Percentiles rank a stretch among this genome's conserved stretches.
phyloP scores from a whole-genome alignment of 2,888 invertebrate species.

The Platycheirus rosarum region DNA sequence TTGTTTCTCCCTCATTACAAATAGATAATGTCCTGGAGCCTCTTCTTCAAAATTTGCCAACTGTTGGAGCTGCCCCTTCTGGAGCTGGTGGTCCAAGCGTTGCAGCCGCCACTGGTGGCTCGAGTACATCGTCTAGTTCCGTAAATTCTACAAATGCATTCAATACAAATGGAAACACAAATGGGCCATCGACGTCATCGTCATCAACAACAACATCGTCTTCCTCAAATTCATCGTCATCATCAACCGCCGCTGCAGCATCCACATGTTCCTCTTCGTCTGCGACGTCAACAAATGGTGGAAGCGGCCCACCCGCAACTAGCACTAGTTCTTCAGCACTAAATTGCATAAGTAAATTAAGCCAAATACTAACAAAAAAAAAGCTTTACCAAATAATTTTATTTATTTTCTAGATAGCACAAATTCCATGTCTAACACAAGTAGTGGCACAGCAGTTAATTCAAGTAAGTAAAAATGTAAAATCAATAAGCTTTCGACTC shows the following conservation, averaged over 20 bases:
- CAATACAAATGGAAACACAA: constrained; percentile 71
- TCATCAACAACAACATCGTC: constrained; percentile 69
- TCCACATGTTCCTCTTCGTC: constrained; percentile 72
- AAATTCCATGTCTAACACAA: constrained; percentile 70
- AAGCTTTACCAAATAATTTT: neutral
- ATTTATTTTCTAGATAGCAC: constrained; percentile 54
- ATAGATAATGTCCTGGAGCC: constrained; percentile 85
- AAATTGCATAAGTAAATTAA: constrained; percentile 67
- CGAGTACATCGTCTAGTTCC: constrained; percentile 65
- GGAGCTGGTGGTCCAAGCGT: constrained; percentile 75
- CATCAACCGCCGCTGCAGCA: constrained; percentile 66
- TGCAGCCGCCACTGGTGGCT: constrained; percentile 69
- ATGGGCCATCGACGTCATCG: constrained; percentile 65
- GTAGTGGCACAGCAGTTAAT: constrained; percentile 68
- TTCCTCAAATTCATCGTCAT: constrained; percentile 58
- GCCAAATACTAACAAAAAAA: neutral
- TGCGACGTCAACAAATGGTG: constrained; percentile 60
- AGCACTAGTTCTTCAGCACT: constrained; percentile 70
- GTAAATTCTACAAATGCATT: constrained; percentile 63
- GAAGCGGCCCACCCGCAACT: constrained; percentile 38
- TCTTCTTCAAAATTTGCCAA: constrained; percentile 86
- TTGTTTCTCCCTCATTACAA: too few species aligned
- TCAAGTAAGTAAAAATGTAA: constrained; percentile 44
- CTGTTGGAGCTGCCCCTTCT: constrained; percentile 81
- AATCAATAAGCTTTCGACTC: constrained; percentile 39